Conservation (phyloP, 2,113 vertebrate genomes). For the Falco punctatus region DNA sequence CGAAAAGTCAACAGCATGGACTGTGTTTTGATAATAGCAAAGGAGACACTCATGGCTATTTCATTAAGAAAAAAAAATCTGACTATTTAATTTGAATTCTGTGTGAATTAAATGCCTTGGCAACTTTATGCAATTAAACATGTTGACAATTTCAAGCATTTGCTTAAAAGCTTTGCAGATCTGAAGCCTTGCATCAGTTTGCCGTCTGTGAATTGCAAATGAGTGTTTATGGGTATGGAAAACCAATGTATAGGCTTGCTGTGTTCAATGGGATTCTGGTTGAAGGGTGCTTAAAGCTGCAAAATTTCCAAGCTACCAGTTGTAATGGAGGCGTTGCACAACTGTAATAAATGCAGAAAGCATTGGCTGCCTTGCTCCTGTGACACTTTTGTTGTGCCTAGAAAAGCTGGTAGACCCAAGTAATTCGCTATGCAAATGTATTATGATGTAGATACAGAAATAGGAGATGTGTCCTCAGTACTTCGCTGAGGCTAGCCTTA, state of each 20-base stretch:
- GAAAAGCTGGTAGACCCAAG: background rate
- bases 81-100: background rate
- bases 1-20: background rate
- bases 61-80: background rate
- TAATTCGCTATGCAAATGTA: background rate
- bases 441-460: background rate
- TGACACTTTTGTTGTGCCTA: background rate
- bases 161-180: background rate
- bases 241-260: background rate
- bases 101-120: background rate
- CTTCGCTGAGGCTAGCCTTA: background rate
- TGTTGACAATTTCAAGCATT: background rate
- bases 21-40: background rate
- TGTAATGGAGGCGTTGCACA: background rate
- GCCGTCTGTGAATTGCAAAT: background rate
- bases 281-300: background rate
- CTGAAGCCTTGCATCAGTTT: background rate
- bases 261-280: accelerated
- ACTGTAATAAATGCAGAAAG: background rate
- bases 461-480: background rate
- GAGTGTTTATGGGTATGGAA: background rate
- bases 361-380: background rate
- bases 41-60: background rate
- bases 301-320: accelerated
- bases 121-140: background rate